Percentiles rank a stretch among this genome's conserved stretches.
These are phyloP conservation scores for Bos javanicus DNA, from an alignment of 2,113 vertebrate genomes.

Conservation along the genomic window DNA sequence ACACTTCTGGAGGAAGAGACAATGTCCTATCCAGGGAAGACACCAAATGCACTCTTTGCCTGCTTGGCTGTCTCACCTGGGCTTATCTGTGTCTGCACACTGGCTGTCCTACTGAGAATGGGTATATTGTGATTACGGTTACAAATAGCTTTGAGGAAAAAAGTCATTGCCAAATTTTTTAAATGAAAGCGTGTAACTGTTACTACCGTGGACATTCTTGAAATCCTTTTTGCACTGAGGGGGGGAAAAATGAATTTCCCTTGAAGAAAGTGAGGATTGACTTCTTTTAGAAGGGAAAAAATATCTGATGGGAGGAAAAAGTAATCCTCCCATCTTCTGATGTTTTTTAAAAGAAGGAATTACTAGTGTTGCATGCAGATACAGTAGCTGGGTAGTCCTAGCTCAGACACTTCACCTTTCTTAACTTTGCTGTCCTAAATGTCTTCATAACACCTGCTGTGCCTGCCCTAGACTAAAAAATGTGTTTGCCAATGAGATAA, in stretches of 20 bases:
- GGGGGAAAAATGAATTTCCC: neutral
- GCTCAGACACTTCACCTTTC: neutral
- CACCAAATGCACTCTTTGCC: neutral
- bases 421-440: neutral
- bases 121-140: neutral
- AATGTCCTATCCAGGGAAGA: neutral
- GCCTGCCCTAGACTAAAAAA: neutral
- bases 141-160: neutral
- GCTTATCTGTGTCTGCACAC: neutral
- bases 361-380: neutral
- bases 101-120: neutral
- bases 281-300: neutral
- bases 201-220: neutral
- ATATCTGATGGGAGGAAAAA: neutral
- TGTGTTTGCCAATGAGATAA: neutral
- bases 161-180: neutral
- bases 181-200: neutral
- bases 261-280: neutral
- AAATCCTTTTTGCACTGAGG: neutral
- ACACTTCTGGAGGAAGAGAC: neutral
- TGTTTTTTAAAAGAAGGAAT: neutral
- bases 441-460: neutral
- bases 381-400: neutral
- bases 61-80: neutral
- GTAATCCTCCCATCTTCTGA: neutral